These are phyloP conservation scores for Anodontia alba DNA, from an alignment of 2,888 invertebrate genomes.

Conservation along the genomic window DNA sequence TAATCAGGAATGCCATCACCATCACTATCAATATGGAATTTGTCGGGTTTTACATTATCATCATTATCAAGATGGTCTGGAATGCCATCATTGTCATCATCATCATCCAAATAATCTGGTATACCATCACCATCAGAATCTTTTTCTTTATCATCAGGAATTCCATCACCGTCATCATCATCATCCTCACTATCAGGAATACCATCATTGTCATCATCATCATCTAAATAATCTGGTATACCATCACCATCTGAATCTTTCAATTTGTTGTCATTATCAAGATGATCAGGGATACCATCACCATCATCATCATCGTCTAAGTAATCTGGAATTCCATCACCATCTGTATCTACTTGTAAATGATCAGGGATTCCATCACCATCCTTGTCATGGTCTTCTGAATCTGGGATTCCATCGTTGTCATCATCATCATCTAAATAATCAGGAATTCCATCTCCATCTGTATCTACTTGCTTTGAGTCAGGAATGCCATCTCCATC, in stretches of 20 bases:
- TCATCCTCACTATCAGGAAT: constrained; percentile 75
- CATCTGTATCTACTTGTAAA: constrained; percentile 69
- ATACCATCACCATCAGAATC: constrained; percentile 82
- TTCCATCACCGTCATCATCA: constrained; percentile 78
- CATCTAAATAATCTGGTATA: constrained; percentile 67
- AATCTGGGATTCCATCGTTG: constrained; percentile 77
- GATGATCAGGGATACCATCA: constrained; percentile 66
- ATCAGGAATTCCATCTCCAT: constrained; percentile 78
- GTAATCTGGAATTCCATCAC: constrained; percentile 76
- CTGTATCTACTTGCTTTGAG: constrained; percentile 68
- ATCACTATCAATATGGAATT: constrained; percentile 72
- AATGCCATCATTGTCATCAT: constrained; percentile 81
- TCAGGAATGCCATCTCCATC: constrained; percentile 77
- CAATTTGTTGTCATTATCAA: no score
- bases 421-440: constrained; percentile 66
- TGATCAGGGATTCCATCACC: constrained; percentile 77
- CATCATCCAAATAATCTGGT: constrained; percentile 77
- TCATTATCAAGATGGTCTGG: constrained; percentile 78
- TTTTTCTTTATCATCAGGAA: constrained; percentile 73
- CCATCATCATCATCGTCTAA: constrained; percentile 72
- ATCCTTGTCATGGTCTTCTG: constrained; percentile 70
- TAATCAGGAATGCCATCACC: constrained; percentile 78
- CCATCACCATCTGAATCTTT: constrained; percentile 78
- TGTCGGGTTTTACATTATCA: constrained; percentile 75
- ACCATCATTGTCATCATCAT: constrained; percentile 73